Conservation (phyloP, 2,113 vertebrate species). For the Suricata suricatta region DNA sequence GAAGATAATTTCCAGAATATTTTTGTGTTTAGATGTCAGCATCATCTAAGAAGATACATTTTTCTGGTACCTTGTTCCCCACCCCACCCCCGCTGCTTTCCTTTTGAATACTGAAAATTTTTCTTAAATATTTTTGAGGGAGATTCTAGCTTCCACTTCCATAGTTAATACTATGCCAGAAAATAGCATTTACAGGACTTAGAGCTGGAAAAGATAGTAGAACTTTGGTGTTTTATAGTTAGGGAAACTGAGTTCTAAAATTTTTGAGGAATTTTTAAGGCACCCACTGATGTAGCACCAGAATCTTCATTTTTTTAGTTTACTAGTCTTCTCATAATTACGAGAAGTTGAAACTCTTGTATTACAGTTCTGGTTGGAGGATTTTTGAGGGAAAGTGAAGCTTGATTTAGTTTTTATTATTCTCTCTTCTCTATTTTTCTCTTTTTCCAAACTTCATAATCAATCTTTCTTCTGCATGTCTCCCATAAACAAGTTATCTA, state of each 20-base stretch:
- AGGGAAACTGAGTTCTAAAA: not conserved
- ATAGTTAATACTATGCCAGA: not conserved
- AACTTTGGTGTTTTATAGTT: not conserved
- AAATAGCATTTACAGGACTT: conserved; percentile 29
- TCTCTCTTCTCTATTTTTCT: not conserved
- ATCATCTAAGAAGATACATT: not conserved
- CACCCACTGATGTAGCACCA: not conserved
- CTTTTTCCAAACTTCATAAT: conserved; percentile 49
- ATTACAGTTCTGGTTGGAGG: not conserved
- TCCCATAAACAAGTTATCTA: conserved; percentile 64
- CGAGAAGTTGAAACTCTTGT: not conserved
- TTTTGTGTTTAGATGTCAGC: not conserved
- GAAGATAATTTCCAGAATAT: not conserved
- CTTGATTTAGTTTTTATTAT: conserved; percentile 4
- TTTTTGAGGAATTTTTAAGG: not conserved
- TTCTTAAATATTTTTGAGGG: not conserved
- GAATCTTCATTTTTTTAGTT: not conserved
- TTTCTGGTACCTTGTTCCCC: not conserved
- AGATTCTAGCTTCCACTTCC: not conserved
- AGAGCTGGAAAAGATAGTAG: not conserved
- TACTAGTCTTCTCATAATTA: not conserved
- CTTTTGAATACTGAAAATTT: not conserved
- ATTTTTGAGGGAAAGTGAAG: conserved; percentile 15
- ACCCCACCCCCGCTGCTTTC: not conserved
- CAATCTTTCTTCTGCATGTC: conserved; percentile 47